phyloP scores from a whole-genome alignment of 2,888 invertebrate genomes.

The Drosophila birchii region DNA sequence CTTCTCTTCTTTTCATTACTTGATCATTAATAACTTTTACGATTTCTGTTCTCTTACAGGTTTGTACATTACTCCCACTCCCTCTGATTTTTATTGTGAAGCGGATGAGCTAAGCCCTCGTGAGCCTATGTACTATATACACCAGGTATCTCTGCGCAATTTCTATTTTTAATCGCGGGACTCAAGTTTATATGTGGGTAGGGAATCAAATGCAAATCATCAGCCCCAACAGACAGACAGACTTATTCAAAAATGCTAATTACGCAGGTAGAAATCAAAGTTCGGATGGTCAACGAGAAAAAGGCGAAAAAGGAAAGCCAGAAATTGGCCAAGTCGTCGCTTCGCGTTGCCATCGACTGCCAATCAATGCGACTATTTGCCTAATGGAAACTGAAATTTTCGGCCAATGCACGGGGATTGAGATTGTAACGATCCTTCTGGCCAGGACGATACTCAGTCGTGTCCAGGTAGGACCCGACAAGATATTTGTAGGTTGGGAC shows the following conservation, averaged over 20 bases:
- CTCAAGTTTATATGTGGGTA: slow-evolving; percentile 21
- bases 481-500: too few relatives aligned
- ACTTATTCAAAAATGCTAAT: slow-evolving; percentile 52
- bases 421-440: too few relatives aligned
- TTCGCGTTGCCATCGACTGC: slow-evolving; percentile 24
- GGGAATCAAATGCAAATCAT: slow-evolving; percentile 24
- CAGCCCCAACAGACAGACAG: slow-evolving; percentile 32
- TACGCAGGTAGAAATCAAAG: slow-evolving; percentile 54
- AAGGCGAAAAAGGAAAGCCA: slow-evolving; percentile 40
- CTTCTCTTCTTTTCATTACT: background rate
- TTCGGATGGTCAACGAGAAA: slow-evolving; percentile 46
- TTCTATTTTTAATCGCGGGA: slow-evolving; percentile 29
- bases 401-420: slow-evolving; percentile 42
- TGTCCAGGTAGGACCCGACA: too few relatives aligned
- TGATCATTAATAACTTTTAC: slow-evolving; percentile 1
- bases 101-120: slow-evolving; percentile 20
- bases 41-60: slow-evolving; percentile 14
- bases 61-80: slow-evolving; percentile 13
- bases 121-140: background rate
- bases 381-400: slow-evolving; percentile 55
- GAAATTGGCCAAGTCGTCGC: slow-evolving; percentile 42
- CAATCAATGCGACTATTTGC: slow-evolving; percentile 46
- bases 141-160: slow-evolving; percentile 30
- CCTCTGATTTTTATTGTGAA: slow-evolving; percentile 4
- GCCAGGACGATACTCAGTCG: too few relatives aligned